These are phyloP conservation scores for Psettodes erumei DNA, from an alignment of 2,113 vertebrate species.

Conservation along the genomic window DNA sequence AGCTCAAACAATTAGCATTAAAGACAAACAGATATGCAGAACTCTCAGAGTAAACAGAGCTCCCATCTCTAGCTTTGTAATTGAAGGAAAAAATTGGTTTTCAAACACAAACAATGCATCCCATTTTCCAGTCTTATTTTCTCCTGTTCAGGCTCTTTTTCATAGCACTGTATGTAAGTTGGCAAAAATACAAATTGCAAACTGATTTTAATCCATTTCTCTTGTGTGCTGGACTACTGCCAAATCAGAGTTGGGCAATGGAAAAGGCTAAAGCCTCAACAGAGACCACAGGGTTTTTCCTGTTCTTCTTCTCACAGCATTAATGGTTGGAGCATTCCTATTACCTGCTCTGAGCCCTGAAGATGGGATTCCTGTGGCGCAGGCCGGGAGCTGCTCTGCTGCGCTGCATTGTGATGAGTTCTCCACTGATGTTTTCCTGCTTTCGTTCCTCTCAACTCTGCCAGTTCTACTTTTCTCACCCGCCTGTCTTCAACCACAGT, in stretches of 20 bases:
- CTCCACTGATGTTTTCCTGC: slow-evolving; percentile 82
- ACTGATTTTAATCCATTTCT: slow-evolving; percentile 58
- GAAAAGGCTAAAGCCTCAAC: slow-evolving; percentile 59
- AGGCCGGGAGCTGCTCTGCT: slow-evolving; percentile 77
- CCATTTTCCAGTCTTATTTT: slow-evolving; percentile 9
- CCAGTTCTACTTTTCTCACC: slow-evolving; percentile 62
- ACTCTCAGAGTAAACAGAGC: neutral
- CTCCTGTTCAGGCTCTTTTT: slow-evolving; percentile 2
- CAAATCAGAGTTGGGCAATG: slow-evolving; percentile 66
- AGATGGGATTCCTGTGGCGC: slow-evolving; percentile 83
- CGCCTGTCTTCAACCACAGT: slow-evolving; percentile 50
- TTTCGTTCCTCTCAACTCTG: slow-evolving; percentile 70
- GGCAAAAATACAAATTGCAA: slow-evolving; percentile 14
- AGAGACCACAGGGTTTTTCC: slow-evolving; percentile 75
- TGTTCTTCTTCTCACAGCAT: slow-evolving; percentile 74
- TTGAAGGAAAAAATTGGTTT: neutral
- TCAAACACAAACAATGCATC: neutral
- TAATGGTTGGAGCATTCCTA: slow-evolving; percentile 83
- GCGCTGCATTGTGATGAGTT: slow-evolving; percentile 84
- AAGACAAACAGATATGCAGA: slow-evolving; percentile 24
- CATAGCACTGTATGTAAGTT: slow-evolving; percentile 21
- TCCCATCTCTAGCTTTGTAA: neutral
- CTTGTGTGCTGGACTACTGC: slow-evolving; percentile 42
- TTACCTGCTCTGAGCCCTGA: slow-evolving; percentile 83
- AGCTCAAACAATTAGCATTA: slow-evolving; percentile 29